phyloP scores from a whole-genome alignment of 2,113 vertebrate species.

The Forbesichthys agassizii region DNA sequence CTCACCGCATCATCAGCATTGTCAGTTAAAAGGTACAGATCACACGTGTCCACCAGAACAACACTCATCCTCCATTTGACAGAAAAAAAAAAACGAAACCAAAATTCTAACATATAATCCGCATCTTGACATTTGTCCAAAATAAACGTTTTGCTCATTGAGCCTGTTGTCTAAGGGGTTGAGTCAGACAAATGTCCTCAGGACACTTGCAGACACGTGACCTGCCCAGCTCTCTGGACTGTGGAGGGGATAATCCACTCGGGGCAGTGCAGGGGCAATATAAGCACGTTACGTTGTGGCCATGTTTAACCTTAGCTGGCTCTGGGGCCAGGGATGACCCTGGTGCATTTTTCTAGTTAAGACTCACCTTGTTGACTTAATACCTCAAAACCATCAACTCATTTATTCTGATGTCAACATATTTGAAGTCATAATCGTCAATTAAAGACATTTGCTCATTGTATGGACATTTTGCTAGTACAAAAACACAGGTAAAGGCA shows the following conservation, averaged over 20 bases:
- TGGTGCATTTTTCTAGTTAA: no score
- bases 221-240: conserved; percentile 57
- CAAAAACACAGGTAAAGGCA: no score
- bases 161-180: conserved; percentile 16
- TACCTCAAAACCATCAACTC: not conserved
- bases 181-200: conserved; percentile 58
- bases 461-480: no score
- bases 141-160: conserved; percentile 49
- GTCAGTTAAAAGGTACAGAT: conserved; percentile 19
- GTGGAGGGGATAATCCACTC: conserved; percentile 27
- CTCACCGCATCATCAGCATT: not conserved
- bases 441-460: conserved; percentile 3
- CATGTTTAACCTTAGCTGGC: no score
- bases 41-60: conserved; percentile 28
- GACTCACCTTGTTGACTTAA: not conserved
- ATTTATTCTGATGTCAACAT: conserved; percentile 3
- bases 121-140: conserved; percentile 60
- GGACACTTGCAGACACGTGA: conserved; percentile 61
- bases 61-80: conserved; percentile 33
- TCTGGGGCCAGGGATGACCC: no score
- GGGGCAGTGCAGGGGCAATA: conserved; percentile 6
- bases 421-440: not conserved
- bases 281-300: conserved; percentile 16
- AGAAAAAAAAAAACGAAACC: conserved; percentile 15
- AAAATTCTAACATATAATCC: conserved; percentile 45